Evolutionary conservation across 1,140 invertebrate genomes (phyloP).

Genomic region (Drosophila azteca): DNA sequence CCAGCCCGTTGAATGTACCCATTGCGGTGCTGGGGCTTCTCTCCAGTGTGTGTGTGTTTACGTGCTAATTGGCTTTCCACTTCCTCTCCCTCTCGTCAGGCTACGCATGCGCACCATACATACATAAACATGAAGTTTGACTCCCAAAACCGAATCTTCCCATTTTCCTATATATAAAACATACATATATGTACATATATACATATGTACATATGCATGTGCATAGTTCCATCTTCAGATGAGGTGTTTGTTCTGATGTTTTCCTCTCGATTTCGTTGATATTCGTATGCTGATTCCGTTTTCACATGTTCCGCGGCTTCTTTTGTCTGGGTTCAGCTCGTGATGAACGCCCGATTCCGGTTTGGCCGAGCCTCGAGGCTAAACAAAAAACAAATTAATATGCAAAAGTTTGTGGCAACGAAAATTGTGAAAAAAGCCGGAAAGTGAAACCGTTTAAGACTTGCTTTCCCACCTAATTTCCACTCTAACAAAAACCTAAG

Average conservation of each 20-base stretch:
- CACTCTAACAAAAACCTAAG: constrained; percentile 21
- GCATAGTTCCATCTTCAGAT: constrained; percentile 5
- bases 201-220: neutral
- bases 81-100: constrained; percentile 24
- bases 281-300: constrained; percentile 33
- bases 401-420: constrained; percentile 22
- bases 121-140: neutral
- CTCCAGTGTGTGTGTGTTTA: constrained; percentile 11
- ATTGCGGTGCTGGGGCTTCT: constrained; percentile 28
- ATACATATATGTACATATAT: neutral
- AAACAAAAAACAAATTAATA: constrained; percentile 37
- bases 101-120: constrained; percentile 56
- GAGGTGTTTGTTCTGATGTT: constrained; percentile 55
- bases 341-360: constrained; percentile 67
- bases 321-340: constrained; percentile 47
- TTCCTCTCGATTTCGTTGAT: constrained; percentile 65
- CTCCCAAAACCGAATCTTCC: too few relatives aligned
- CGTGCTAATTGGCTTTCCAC: constrained; percentile 52
- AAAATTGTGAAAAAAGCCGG: constrained; percentile 25
- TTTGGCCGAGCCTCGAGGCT: constrained; percentile 37
- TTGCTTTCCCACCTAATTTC: constrained; percentile 34
- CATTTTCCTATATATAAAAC: neutral
- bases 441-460: constrained; percentile 58
- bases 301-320: constrained; percentile 55
- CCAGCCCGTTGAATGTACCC: constrained; percentile 1